Evolutionary conservation across 2,113 vertebrate genomes (phyloP).

Genomic region (Dipodomys stephensi): DNA sequence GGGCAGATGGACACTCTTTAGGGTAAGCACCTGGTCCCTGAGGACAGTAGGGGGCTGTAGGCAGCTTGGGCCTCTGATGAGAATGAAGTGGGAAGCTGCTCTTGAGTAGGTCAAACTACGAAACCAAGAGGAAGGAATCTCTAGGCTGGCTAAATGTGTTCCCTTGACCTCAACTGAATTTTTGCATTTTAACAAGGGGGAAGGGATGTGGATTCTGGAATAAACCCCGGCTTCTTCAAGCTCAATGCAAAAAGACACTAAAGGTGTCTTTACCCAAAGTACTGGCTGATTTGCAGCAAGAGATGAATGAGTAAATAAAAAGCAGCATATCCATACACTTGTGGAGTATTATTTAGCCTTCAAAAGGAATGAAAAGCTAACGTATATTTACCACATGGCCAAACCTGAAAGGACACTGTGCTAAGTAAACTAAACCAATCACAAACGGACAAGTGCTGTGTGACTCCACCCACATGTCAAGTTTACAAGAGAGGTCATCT

Average conservation of each 20-base stretch:
- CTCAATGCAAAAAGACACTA: neutral
- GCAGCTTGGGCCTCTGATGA: neutral
- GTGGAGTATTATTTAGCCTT: neutral
- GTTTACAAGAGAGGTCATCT: neutral
- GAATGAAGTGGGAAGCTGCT: neutral
- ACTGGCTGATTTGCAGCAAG: neutral
- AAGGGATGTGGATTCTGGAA: neutral
- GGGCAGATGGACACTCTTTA: constrained; percentile 25
- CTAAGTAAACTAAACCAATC: neutral
- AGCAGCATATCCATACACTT: neutral
- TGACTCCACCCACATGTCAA: neutral
- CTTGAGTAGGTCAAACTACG: neutral
- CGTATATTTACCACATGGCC: too few species aligned
- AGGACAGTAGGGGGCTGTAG: neutral
- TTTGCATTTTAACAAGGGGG: neutral
- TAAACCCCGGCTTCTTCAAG: neutral
- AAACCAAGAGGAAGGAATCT: neutral
- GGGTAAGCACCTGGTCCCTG: constrained; percentile 11
- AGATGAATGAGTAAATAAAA: neutral
- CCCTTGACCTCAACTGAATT: too few species aligned
- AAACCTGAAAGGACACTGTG: neutral
- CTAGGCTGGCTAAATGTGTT: neutral
- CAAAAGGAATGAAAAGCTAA: neutral
- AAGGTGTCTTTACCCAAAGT: neutral
- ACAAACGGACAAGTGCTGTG: neutral